Evolutionary conservation across 2,113 vertebrate species (phyloP), one percentile per base, ranked within the genome.

Genomic region (Corythornis cristatus): DNA sequence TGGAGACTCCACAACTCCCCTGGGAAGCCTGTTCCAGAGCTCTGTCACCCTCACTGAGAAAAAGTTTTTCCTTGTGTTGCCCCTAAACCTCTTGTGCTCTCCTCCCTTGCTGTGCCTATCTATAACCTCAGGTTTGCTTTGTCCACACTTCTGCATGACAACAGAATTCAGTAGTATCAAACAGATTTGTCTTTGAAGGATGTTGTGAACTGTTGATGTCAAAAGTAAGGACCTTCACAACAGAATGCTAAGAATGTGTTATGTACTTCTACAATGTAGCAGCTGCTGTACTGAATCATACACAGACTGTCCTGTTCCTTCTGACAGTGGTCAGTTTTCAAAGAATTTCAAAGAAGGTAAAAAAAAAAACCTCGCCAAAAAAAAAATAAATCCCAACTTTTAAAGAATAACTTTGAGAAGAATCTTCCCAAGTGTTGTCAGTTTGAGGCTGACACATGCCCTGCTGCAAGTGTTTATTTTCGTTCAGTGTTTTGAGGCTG

Each of bases 381-480:
- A 29, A 78, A 87, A 72, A 48, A 16, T 31, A 33, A 74, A 42
- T 62, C 37, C n/a, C 58, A 42, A 14, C 42, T 74, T 83, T 37
- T 45, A 42, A 81, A 85, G 31, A 72, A 66, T 23, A 86, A 56
- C 46, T 84, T 92, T 66, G 70, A 72, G 45, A 66, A 58, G 10
- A 64, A 28, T 78, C 3, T 61, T 82, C 13, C 15, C 45, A 62
- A 76, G 45, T 73, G 46, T 66, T 93, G 66, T 89, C 81, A 31
- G 8, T 82, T 3, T 3, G 68, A 89, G 79, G 37, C 68, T 93
- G 89, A 62, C 66, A 62, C 14, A 5, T 84, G 45, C 58, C 83
- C 74, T 93, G 54, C 57, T 89, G 45, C 40, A 33, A 58, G 87
- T n/a, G 50, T 86, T 94, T 88, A 51, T 92, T 93, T 94, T 72